Base-by-base conservation (phyloP, 2,113 vertebrate genomes). In the Atlantisia rogersi region DNA sequence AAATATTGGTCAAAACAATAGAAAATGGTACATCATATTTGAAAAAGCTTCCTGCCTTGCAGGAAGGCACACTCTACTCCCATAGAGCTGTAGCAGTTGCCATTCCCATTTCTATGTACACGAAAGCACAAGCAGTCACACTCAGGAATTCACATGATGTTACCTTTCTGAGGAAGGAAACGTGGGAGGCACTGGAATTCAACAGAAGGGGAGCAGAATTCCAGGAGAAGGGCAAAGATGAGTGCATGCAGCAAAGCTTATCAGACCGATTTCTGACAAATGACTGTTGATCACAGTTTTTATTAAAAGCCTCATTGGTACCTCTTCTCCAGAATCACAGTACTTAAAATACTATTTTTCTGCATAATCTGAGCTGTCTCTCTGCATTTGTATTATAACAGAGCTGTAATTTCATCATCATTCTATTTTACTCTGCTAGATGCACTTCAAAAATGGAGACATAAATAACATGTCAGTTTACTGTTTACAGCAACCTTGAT, bases 1-100 rank as follows among this genome's bases (percentile, higher is more conserved):
- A 88, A 97, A 78, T 86, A 97, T 50, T 84, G 77, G 82, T 95
- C 81, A 97, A 80, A 87, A 84, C 64, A 68, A 68, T 53, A 7
- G 3, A 32, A 75, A 76, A 63, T 0, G 2, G 29, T 25, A 10
- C 12, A 87, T 22, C 1, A 0, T 24, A 32, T 67, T n/a, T 69
- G 55, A 88, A 93, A 93, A 92, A 85, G 29, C 13, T 79, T 86
- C 62, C 62, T 73, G 77, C 39, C 32, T 82, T 58, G 40, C 70
- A 91, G 29, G 37, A 77, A 48, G 24, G 20, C 26, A 22, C 40
- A 48, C 9, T 82, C n/a, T 82, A 20, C 50, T 77, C 37, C 50
- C 78, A 32, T 4, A 74, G n/a, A 26, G 20, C 32, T 82, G 26
- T 0, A 62, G 35, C n/a, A 79, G 28, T 22, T 76, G 26, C 35